These are phyloP conservation scores for Megalops cyprinoides DNA, from an alignment of 2,797 vertebrate species.

Conservation along the genomic window DNA sequence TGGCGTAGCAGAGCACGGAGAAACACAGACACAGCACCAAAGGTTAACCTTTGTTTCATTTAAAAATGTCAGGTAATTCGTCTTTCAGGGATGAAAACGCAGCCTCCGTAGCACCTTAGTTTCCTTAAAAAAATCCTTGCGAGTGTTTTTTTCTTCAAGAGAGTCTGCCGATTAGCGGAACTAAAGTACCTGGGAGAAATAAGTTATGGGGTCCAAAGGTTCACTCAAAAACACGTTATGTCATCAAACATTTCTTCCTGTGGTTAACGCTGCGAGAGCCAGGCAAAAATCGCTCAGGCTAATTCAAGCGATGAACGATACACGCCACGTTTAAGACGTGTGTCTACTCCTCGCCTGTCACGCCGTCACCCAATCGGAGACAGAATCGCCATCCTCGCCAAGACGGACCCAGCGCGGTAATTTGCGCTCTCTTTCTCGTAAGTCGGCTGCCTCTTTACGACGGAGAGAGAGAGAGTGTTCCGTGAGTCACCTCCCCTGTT, in stretches of 20 bases:
- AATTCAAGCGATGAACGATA: not conserved
- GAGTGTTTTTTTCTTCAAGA: constrained; percentile 60
- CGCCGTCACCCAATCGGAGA: not conserved
- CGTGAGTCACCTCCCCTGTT: too few species aligned
- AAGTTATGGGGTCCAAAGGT: constrained; percentile 8
- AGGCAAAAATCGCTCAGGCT: not conserved
- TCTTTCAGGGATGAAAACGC: constrained; percentile 66
- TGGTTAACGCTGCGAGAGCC: not conserved
- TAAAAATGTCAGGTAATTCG: constrained; percentile 70
- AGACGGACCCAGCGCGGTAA: not conserved
- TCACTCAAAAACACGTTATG: not conserved
- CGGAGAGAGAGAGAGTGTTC: not conserved
- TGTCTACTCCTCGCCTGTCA: not conserved
- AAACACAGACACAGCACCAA: constrained; percentile 42
- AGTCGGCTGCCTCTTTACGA: not conserved
- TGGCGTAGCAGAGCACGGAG: constrained; percentile 35
- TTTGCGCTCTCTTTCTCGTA: not conserved
- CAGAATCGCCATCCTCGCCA: not conserved
- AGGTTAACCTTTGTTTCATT: constrained; percentile 54
- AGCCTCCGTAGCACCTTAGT: constrained; percentile 64
- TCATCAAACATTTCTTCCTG: too few species aligned
- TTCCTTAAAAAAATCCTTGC: constrained; percentile 67
- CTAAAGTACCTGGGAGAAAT: not conserved
- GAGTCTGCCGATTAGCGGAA: too few species aligned
- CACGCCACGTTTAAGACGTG: not conserved